Base-by-base conservation (phyloP, 2,113 vertebrate genomes). In the Pholis gunnellus region DNA sequence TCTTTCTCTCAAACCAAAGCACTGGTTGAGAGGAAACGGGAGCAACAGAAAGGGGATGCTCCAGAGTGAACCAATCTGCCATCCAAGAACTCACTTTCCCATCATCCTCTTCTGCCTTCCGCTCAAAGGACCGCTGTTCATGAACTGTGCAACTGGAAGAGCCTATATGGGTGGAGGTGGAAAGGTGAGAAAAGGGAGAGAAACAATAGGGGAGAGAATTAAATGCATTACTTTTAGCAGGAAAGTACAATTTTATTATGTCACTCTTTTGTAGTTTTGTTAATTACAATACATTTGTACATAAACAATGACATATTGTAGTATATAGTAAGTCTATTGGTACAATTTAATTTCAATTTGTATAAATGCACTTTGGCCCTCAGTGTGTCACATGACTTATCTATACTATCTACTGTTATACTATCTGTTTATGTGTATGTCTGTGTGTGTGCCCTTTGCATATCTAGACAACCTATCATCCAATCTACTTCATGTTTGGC, bases 91-190 rank as follows among this genome's bases (percentile, higher is more conserved):
- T 94, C 95, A 97, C 97, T 97, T 97, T 98, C 87, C 96, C 97
- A 91, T 99, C 97, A 0, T 96, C 96, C 0, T 93, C 94, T 0
- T 98, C 98, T 61, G 94, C 93, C 88, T 98, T 99, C 93, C 97
- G 96, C 76, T 96, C 93, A 72, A 95, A 96, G n/a, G 94, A 94
- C 67, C 96, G 96, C 82, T 98, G 97, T 36, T 96, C 96, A 0
- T 93, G 87, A 3, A 94, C 96, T 0, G 94, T 91, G 68, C 92
- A 88, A 64, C 93, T 92, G 79, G 96, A 93, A 0, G 96, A 94
- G 88, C 96, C 98, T 99, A 36, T 99, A 36, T 7, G 18, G 14
- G 18, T 50, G 52, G 9, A 71, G 18, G 36, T 18, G 79, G 6
- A 69, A 44, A 54, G 46, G 0, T 31, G 77, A 82, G 81, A 60